Percentiles rank a stretch among this genome's conserved stretches.
phyloP scores from a whole-genome alignment of 1,140 invertebrate genomes.

The Chelonus insularis region DNA sequence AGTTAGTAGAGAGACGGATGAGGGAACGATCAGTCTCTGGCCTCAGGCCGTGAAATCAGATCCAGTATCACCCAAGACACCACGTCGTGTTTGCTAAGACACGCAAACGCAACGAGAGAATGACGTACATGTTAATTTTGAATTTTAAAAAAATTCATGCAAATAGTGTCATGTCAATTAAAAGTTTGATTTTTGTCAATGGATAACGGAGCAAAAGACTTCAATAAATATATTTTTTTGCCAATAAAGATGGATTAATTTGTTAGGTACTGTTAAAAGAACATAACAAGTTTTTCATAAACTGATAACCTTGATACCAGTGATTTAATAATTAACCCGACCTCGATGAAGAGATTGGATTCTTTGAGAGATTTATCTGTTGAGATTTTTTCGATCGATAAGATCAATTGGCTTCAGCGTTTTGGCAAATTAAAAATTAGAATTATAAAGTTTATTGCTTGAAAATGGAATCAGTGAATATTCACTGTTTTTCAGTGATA shows the following conservation, averaged over 20 bases:
- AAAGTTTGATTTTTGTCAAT: background rate
- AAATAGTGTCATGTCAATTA: constrained; percentile 3
- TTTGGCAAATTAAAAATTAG: too few relatives aligned
- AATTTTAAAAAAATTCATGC: background rate
- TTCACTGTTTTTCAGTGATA: too few relatives aligned
- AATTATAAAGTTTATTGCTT: too few relatives aligned
- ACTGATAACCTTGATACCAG: constrained; percentile 2
- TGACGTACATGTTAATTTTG: constrained; percentile 2
- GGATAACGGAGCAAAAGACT: background rate
- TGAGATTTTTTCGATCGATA: background rate
- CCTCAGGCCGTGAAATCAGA: constrained; percentile 32
- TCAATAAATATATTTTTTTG: too few relatives aligned
- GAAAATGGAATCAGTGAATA: too few relatives aligned
- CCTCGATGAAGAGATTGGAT: constrained; percentile 12
- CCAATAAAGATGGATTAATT: too few relatives aligned
- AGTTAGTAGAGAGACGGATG: constrained; percentile 3
- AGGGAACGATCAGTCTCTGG: constrained; percentile 21
- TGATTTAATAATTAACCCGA: constrained; percentile 11
- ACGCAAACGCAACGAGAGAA: constrained; percentile 1
- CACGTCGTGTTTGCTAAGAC: constrained; percentile 10
- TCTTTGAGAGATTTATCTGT: background rate
- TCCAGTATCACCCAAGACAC: constrained; percentile 24
- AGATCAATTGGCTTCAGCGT: too few relatives aligned
- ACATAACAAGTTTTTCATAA: background rate
- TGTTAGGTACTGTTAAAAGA: too few relatives aligned